Evolutionary conservation across 1,140 invertebrate species (phyloP).

Genomic region (Diorhabda sublineata): DNA sequence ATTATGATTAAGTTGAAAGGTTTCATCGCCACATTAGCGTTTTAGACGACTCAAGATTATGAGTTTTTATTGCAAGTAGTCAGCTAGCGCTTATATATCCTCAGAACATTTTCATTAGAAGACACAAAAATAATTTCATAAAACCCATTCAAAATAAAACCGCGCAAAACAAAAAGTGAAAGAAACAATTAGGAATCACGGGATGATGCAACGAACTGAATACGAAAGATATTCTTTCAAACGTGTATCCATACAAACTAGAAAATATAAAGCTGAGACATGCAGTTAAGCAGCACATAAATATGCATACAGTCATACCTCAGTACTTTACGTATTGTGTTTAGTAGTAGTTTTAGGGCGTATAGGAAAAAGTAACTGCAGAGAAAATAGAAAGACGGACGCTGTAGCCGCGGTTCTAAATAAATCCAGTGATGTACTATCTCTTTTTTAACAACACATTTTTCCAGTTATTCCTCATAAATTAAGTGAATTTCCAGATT

Average conservation of each 20-base stretch:
- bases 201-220: constrained; percentile 6
- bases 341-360: neutral
- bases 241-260: constrained; percentile 7
- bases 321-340: constrained; percentile 14
- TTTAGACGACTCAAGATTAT: no score
- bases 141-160: neutral
- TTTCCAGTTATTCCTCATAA: no score
- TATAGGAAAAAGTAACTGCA: constrained; percentile 10
- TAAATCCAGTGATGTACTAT: neutral
- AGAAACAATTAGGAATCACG: constrained; percentile 11
- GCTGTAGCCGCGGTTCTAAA: constrained; percentile 4
- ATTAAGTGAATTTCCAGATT: no score
- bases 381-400: constrained; percentile 5
- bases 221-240: constrained; percentile 4
- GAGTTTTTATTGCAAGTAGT: no score
- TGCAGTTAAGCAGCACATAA: constrained; percentile 10
- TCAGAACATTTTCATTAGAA: neutral
- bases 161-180: neutral
- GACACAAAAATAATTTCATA: neutral
- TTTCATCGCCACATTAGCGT: no score
- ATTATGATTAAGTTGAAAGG: no score
- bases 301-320: constrained; percentile 14
- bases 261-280: constrained; percentile 16
- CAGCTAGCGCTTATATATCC: no score
- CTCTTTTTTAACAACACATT: no score